Percentiles rank a stretch among this genome's conserved stretches.
These are phyloP conservation scores for Pissodes strobi DNA, from an alignment of 1,140 invertebrate species.

Conservation along the genomic window DNA sequence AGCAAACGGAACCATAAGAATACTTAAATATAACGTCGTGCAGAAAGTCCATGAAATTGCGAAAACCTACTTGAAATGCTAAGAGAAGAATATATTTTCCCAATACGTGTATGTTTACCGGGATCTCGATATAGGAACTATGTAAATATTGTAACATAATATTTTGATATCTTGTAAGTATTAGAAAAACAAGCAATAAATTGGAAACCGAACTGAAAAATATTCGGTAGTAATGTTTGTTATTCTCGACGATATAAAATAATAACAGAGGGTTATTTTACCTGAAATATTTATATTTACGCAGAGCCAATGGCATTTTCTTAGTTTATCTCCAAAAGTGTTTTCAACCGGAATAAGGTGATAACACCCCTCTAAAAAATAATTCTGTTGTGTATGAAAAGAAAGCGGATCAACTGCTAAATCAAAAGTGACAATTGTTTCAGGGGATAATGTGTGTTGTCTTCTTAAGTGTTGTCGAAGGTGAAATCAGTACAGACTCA, in stretches of 20 bases:
- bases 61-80: slow-evolving; percentile 12
- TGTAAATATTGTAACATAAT: slow-evolving; percentile 25
- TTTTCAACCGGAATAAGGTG: too few species aligned
- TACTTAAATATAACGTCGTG: slow-evolving; percentile 12
- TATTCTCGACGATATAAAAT: background rate
- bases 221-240: background rate
- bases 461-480: too few species aligned
- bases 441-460: too few species aligned
- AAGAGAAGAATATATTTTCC: slow-evolving; percentile 8
- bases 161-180: slow-evolving; percentile 12
- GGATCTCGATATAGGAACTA: background rate
- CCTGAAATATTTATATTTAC: too few species aligned
- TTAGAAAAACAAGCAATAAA: slow-evolving; percentile 7
- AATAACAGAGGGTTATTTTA: background rate
- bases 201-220: slow-evolving; percentile 1
- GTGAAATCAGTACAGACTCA: too few species aligned
- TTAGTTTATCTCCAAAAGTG: too few species aligned
- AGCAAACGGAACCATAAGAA: background rate
- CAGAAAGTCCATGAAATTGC: slow-evolving; percentile 2
- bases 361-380: too few species aligned
- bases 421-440: too few species aligned
- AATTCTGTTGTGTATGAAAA: too few species aligned
- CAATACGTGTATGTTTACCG: slow-evolving; percentile 4
- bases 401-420: too few species aligned
- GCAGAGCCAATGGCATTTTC: too few species aligned